These are phyloP conservation scores for Philonicus albiceps DNA, from an alignment of 2,888 invertebrate genomes.

Conservation along the genomic window DNA sequence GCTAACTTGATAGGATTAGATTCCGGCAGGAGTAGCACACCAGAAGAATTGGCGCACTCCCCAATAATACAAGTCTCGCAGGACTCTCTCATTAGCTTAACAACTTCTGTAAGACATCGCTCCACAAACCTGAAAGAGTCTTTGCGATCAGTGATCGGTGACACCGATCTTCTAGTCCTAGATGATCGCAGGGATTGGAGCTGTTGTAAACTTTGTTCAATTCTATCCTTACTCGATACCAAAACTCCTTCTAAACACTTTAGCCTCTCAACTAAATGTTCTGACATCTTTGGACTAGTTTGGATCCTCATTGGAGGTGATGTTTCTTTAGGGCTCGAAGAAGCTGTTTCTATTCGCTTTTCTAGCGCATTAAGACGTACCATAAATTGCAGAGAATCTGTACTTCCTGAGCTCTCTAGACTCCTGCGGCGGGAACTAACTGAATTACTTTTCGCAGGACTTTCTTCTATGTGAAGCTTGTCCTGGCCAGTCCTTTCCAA, in stretches of 20 bases:
- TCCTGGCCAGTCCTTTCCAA: slow-evolving; percentile 65
- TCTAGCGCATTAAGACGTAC: slow-evolving; percentile 80
- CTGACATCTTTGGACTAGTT: slow-evolving; percentile 63
- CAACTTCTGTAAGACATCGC: slow-evolving; percentile 70
- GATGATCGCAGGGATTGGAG: slow-evolving; percentile 70
- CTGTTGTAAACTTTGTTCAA: slow-evolving; percentile 73
- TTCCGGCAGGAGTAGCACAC: slow-evolving; percentile 64
- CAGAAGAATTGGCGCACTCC: slow-evolving; percentile 49
- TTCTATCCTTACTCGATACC: slow-evolving; percentile 71
- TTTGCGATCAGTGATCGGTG: slow-evolving; percentile 72
- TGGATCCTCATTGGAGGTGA: slow-evolving; percentile 54
- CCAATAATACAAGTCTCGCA: slow-evolving; percentile 69
- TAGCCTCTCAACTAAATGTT: slow-evolving; percentile 68
- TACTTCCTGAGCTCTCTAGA: slow-evolving; percentile 78
- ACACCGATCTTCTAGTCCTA: slow-evolving; percentile 70
- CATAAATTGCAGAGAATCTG: slow-evolving; percentile 82
- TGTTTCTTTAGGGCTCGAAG: slow-evolving; percentile 50
- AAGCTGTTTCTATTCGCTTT: slow-evolving; percentile 75
- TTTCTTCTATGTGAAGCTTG: neutral
- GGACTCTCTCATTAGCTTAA: slow-evolving; percentile 69
- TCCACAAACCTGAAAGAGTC: slow-evolving; percentile 72
- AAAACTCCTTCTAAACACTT: slow-evolving; percentile 71
- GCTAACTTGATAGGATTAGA: slow-evolving; percentile 68
- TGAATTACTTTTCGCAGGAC: slow-evolving; percentile 53
- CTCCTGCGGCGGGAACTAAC: slow-evolving; percentile 73